Base-by-base conservation (phyloP, 2,888 invertebrate species). In the Laothoe populi region DNA sequence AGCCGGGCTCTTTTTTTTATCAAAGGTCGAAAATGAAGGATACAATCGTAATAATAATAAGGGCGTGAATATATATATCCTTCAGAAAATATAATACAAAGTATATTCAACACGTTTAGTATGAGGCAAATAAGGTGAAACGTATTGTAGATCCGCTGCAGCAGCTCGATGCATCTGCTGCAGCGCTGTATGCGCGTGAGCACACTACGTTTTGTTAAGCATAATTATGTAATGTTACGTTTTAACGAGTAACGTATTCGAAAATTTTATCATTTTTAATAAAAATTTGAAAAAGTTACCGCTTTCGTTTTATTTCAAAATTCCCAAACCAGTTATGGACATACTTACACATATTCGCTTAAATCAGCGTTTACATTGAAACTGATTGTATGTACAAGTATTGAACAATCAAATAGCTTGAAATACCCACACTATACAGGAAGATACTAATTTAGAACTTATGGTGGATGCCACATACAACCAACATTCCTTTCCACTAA, bases 241-340 rank as follows among this genome's bases (percentile, higher is more conserved):
- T 87, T 86, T 83, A 80, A 82, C 77, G 73, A 77, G 76, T 75
- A 77, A 81, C 76, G 78, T 82, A 81, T 81, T 79, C 74, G 68
- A 84, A 83, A 79, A 84, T 85, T 90, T 89, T 90, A 88, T 86
- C 79, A 83, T 90, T 90, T 89, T 73, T 86, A 90, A 87, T 91
- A 90, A 90, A 90, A 86, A 76, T 72, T 79, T 77, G 70, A 71
- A 79, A 80, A 78, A 64, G 72, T 71, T 69, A 16, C 2, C 13
- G 21, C 57, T 67, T 64, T 70, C 46, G 49, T 65, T 70, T 64
- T 23, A 24, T 40, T 24, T 60, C 38, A n/a, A 13, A 21, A 10
- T 48, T 0, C 21, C 58, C 21, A 21, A 45, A 46, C n/a, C n/a
- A n/a, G n/a, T n/a, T n/a, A n/a, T 11, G 11, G 38, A 13, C 38